A percentile compares a stretch with the other conserved stretches of the same genome.
These are phyloP conservation scores for Chloroclysta siterata DNA, from an alignment of 2,888 invertebrate genomes.

Conservation along the genomic window DNA sequence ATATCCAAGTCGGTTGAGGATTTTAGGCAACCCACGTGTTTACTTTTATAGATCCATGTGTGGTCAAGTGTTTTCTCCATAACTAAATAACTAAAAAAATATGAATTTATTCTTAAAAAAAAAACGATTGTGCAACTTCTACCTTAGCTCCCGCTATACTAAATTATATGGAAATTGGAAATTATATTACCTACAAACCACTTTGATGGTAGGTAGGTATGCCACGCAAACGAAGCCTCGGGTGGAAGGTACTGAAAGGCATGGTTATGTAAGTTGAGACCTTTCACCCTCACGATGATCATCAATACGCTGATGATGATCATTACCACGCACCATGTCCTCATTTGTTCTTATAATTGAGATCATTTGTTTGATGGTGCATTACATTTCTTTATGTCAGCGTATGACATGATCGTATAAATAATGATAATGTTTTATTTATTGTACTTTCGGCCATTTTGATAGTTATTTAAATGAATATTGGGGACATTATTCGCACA, in stretches of 20 bases:
- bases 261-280: slow-evolving; percentile 43
- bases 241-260: background rate
- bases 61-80: too few species aligned
- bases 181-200: too few species aligned
- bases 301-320: slow-evolving; percentile 29
- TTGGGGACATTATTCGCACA: too few species aligned
- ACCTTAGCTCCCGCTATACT: too few species aligned
- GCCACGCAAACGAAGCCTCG: background rate
- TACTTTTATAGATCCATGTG: too few species aligned
- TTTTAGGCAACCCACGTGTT: too few species aligned
- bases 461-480: background rate
- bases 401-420: slow-evolving; percentile 30
- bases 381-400: slow-evolving; percentile 39
- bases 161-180: too few species aligned
- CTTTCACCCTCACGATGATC: slow-evolving; percentile 65
- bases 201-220: too few species aligned
- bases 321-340: slow-evolving; percentile 57
- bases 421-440: slow-evolving; percentile 4
- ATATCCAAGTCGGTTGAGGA: too few species aligned
- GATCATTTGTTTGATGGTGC: slow-evolving; percentile 51
- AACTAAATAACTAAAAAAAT: too few species aligned
- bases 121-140: too few species aligned
- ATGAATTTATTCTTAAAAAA: too few species aligned
- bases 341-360: slow-evolving; percentile 57
- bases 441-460: background rate